These are phyloP conservation scores for Mohoua ochrocephala DNA, from an alignment of 2,113 vertebrate species.

Conservation along the genomic window DNA sequence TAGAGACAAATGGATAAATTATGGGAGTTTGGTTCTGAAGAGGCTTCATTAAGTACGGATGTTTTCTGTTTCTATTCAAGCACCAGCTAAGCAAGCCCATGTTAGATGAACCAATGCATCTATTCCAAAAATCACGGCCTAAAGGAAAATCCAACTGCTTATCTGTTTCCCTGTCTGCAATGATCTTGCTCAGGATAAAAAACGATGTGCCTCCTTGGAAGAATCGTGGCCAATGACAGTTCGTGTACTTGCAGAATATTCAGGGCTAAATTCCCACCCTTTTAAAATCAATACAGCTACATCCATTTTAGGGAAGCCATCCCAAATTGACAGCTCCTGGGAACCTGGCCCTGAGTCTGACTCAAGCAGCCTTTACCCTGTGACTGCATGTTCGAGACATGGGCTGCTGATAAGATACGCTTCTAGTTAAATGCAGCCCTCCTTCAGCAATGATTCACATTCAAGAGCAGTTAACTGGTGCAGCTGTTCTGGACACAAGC, in stretches of 20 bases:
- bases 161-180: not conserved
- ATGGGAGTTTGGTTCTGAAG: not conserved
- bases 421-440: not conserved
- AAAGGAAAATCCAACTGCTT: not conserved
- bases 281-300: conserved; percentile 1
- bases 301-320: conserved; percentile 11
- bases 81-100: not conserved
- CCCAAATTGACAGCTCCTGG: not conserved
- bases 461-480: not conserved
- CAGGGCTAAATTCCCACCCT: not conserved
- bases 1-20: not conserved
- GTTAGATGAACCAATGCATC: not conserved
- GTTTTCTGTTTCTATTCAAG: not conserved
- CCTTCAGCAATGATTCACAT: not conserved
- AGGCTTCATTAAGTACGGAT: not conserved
- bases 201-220: not conserved
- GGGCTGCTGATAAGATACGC: not conserved
- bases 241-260: not conserved
- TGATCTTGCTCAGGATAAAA: not conserved
- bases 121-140: not conserved
- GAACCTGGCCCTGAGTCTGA: not conserved
- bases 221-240: not conserved
- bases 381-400: not conserved
- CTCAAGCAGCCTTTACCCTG: not conserved
- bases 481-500: conserved; percentile 15